Base-by-base conservation (phyloP, 64 coral and sea anemone species). In the Pocillopora verrucosa region DNA sequence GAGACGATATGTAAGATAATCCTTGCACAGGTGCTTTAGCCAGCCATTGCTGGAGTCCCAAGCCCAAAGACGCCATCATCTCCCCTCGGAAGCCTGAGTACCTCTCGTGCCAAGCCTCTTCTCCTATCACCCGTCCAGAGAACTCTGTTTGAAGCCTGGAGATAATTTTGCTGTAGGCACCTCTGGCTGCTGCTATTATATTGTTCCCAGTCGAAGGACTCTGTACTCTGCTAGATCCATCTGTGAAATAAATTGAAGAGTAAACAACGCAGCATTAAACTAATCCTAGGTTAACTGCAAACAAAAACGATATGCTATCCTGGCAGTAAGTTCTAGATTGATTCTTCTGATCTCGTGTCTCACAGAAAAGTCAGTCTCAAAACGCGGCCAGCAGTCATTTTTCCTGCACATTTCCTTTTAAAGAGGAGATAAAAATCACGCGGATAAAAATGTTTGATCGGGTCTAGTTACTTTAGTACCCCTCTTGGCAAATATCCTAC, bases 131-230 rank as follows among this genome's bases (percentile, higher is more conserved):
- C 35, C 88, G 67, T 16, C 68, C 83, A 11, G 91, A n/a, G 73
- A 96, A 96, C 77, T 96, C 95, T 12, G 83, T 61, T 83, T 93
- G 91, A 72, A 96, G 91, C 84, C 91, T 90, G 91, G 91, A 96
- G 22, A 96, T 87, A 72, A 96, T 92, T 88, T 96, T 96, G 6
- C 83, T 70, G 82, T 91, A 96, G 4, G 95, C 91, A 25, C 36
- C 88, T 77, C 83, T 96, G 6, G 95, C 95, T 79, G 91, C 95
- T 59, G 64, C 87, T 9, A 96, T 87, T 73, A 96, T 56, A 84
- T 88, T 61, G 34, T 60, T 89, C 16, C 59, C 65, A 22, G 82
- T n/a, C 12, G 65, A 13, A 13, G 82, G 82, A 58, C 64, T 85
- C 10, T 22, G 63, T 12, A 38, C 82, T 38, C 65, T 72, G 22